Conservation (phyloP, 1,140 invertebrate genomes). For the Penaeus chinensis region DNA sequence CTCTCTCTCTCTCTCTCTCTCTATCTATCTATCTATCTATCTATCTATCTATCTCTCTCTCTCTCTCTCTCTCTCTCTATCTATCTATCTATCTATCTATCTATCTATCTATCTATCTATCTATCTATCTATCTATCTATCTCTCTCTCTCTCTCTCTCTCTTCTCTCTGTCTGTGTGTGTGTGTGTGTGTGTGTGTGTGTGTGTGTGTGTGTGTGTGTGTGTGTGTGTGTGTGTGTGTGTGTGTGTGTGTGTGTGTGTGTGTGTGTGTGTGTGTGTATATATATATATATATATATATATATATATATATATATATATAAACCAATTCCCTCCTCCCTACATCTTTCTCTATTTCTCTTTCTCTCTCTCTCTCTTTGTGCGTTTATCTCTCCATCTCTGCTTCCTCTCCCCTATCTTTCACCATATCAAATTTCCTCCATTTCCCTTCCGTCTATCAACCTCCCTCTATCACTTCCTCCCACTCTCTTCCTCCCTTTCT, state of each 20-base stretch:
- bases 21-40: neutral
- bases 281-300: conserved; percentile 22
- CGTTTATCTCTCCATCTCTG: too few relatives aligned
- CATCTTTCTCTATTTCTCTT: too few relatives aligned
- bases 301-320: conserved; percentile 36
- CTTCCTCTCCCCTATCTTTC: neutral
- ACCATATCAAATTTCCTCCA: neutral
- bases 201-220: conserved; percentile 12
- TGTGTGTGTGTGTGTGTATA: neutral
- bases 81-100: neutral
- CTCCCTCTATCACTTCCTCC: too few relatives aligned
- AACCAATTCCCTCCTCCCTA: neutral
- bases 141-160: neutral
- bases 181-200: conserved; percentile 10
- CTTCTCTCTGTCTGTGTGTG: neutral
- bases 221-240: neutral
- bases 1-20: neutral
- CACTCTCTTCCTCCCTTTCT: too few relatives aligned
- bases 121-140: too few relatives aligned
- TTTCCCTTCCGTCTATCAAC: neutral
- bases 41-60: neutral
- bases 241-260: neutral
- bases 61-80: neutral
- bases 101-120: neutral
- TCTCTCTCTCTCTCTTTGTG: too few relatives aligned